A percentile compares a stretch with the other conserved stretches of the same genome.
These are phyloP conservation scores for Papilio xuthus DNA, from an alignment of 1,140 invertebrate species.

Conservation along the genomic window DNA sequence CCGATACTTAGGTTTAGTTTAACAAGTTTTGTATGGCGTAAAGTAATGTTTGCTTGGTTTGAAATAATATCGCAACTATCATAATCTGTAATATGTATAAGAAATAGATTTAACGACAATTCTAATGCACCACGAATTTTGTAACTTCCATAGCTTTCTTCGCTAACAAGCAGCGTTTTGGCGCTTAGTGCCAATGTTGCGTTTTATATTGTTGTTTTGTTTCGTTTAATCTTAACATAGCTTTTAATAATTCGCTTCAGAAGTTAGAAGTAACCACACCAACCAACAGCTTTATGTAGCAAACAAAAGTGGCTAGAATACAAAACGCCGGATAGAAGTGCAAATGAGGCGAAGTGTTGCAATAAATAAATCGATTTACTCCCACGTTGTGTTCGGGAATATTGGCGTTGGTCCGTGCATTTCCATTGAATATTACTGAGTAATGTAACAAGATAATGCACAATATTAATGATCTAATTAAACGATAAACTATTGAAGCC, in stretches of 20 bases:
- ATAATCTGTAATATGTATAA: too few species aligned
- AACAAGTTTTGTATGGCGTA: too few species aligned
- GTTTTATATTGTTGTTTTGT: too few species aligned
- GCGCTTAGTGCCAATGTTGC: too few species aligned
- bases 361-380: slow-evolving; percentile 39
- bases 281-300: slow-evolving; percentile 2
- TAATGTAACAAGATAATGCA: slow-evolving; percentile 22
- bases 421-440: slow-evolving; percentile 27
- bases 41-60: too few species aligned
- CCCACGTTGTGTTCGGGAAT: slow-evolving; percentile 28
- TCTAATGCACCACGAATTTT: too few species aligned
- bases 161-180: too few species aligned
- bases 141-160: neutral
- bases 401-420: slow-evolving; percentile 20
- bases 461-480: slow-evolving; percentile 35
- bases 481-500: slow-evolving; percentile 27
- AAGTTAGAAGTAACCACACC: neutral
- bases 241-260: neutral
- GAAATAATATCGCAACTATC: too few species aligned
- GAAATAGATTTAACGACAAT: too few species aligned
- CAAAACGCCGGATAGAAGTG: slow-evolving; percentile 18
- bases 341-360: slow-evolving; percentile 35
- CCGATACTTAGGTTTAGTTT: too few species aligned
- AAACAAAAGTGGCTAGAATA: slow-evolving; percentile 28
- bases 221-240: neutral